Evolutionary conservation across 2,797 vertebrate species (phyloP).

Genomic region (Microcaecilia unicolor): DNA sequence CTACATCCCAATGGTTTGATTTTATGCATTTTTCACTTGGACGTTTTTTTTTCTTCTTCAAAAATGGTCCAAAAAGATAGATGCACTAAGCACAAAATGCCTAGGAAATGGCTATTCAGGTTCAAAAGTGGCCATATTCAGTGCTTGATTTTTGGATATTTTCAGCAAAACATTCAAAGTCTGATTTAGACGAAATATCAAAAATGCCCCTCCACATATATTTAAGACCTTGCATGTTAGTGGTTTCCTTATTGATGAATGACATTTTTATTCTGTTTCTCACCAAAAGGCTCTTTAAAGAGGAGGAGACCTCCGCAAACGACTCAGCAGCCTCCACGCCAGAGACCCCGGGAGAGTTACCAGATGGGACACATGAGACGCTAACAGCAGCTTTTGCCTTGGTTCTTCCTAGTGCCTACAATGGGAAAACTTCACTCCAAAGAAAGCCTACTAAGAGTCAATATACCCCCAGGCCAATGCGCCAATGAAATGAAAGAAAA

Average conservation of each 20-base stretch:
- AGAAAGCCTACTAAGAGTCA: slow-evolving; percentile 79
- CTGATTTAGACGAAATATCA: too few species aligned
- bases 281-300: slow-evolving; percentile 84
- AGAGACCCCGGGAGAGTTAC: slow-evolving; percentile 71
- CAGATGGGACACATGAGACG: slow-evolving; percentile 85
- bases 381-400: slow-evolving; percentile 73
- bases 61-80: too few species aligned
- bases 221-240: rapidly evolving
- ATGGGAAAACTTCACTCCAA: slow-evolving; percentile 91
- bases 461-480: slow-evolving; percentile 61
- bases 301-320: slow-evolving; percentile 68
- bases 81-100: too few species aligned
- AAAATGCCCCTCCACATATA: too few species aligned
- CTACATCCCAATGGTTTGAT: too few species aligned
- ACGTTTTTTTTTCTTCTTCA: too few species aligned
- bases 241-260: neutral
- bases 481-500: too few species aligned
- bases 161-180: too few species aligned
- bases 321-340: slow-evolving; percentile 64
- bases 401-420: slow-evolving; percentile 93
- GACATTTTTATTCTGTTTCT: slow-evolving; percentile 14
- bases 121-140: too few species aligned
- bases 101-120: too few species aligned
- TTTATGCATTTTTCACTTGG: too few species aligned
- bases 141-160: too few species aligned